Evolutionary conservation across 2,797 vertebrate genomes (phyloP), one percentile per base, ranked within the genome.

Genomic region (Phoebastria nigripes): DNA sequence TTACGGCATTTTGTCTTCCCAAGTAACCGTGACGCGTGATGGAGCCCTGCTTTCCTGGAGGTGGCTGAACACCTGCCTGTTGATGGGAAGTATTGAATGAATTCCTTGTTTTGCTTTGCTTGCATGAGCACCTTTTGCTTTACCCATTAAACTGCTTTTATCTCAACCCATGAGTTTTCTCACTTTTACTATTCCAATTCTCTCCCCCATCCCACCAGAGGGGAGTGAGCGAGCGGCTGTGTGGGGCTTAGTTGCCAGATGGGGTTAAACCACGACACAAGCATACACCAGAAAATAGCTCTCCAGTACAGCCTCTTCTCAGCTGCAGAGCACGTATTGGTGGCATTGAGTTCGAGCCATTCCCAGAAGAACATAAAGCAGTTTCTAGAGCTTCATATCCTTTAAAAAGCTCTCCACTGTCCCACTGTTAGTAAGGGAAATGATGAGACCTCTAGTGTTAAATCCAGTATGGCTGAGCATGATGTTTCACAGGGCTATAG

Each of bases 11-110:
- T 49, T 49, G 28, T 33, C 21, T 29, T 44, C 61, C 33, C 15
- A 44, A 44, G 24, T n/a, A 31, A 76, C 26, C 6, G 1, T 51
- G n/a, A 41, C 0, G 3, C 5, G 5, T 41, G 56, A 52, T 42
- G 59, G 24, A 52, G 37, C 13, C 28, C 31, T n/a, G 74, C 24
- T 63, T 42, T 52, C 59, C 74, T 52, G 41, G 41, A 35, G 33
- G 21, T 28, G 46, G 37, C 59, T 52, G 74, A 63, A n/a, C 59
- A 26, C 29, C 31, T 52, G 58, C 47, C 17, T 28, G 21, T 14
- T 1, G 1, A n/a, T 4, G 14, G 37, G 37, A 63, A 52, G 47
- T 4, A 6, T 24, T 16, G 24, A 52, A 76, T 11, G 6, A 39
- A 33, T 76, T 61, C 44, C 28, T 33, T 42, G 59, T 42, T 52